Evolutionary conservation across 1,140 invertebrate genomes (phyloP).

Genomic region (Chironomus striatipennis): DNA sequence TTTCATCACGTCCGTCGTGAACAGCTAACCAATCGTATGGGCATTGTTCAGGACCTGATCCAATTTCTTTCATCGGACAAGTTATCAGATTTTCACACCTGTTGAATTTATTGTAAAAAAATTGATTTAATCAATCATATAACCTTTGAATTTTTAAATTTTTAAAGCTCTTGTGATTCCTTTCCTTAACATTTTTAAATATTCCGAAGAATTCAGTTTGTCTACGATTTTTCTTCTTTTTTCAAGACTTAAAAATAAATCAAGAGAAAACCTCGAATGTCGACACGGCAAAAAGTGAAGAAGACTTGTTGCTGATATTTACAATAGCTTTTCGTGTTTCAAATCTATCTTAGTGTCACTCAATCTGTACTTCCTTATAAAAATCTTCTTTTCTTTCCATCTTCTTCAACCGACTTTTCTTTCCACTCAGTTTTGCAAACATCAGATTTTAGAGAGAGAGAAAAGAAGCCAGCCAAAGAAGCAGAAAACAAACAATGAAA

Average conservation of each 20-base stretch:
- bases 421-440: no score
- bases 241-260: no score
- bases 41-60: constrained; percentile 75
- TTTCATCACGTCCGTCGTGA: constrained; percentile 83
- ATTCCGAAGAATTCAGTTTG: no score
- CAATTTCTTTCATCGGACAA: constrained; percentile 83
- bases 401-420: no score
- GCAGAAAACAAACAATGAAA: no score
- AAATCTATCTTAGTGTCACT: neutral
- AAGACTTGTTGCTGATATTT: neutral
- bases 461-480: no score
- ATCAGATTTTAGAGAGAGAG: no score
- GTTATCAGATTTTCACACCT: constrained; percentile 88
- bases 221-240: no score
- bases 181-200: no score
- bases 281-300: neutral
- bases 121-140: neutral
- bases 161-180: no score
- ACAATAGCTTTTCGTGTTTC: neutral
- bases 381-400: neutral
- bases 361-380: neutral
- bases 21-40: constrained; percentile 85
- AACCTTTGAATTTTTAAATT: no score
- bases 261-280: neutral
- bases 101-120: constrained; percentile 16